These are phyloP conservation scores for Drosophila mayaguana DNA, from an alignment of 2,888 invertebrate species.

Conservation along the genomic window DNA sequence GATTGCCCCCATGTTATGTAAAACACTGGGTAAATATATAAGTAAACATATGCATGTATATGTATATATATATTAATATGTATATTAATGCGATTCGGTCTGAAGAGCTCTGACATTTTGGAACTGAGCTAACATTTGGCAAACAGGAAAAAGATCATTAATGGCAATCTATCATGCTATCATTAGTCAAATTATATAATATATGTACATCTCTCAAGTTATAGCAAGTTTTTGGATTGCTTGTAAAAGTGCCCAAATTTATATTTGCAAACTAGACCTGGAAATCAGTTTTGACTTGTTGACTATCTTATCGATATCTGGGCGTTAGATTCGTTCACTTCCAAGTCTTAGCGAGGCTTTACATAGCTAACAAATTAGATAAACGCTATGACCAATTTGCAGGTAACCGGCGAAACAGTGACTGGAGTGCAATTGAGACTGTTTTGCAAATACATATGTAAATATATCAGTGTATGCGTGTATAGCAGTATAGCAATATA, in stretches of 20 bases:
- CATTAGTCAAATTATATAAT: neutral
- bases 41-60: too few species aligned
- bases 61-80: neutral
- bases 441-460: neutral
- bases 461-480: neutral
- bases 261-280: neutral
- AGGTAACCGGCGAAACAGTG: slow-evolving; percentile 16
- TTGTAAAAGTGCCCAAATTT: neutral
- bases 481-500: neutral
- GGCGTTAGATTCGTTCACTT: slow-evolving; percentile 18
- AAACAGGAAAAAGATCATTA: neutral
- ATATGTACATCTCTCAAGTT: too few species aligned
- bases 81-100: neutral
- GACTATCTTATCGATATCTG: slow-evolving; percentile 58
- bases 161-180: neutral
- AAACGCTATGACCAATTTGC: slow-evolving; percentile 43
- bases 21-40: too few species aligned
- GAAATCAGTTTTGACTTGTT: slow-evolving; percentile 1
- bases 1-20: neutral
- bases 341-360: slow-evolving; percentile 42
- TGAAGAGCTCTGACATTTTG: neutral
- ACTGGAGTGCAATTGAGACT: slow-evolving; percentile 5
- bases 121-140: neutral
- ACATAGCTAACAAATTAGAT: slow-evolving; percentile 22
- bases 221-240: neutral